These are phyloP conservation scores for Dipodomys spectabilis DNA, from an alignment of 2,113 vertebrate genomes.

Conservation along the genomic window DNA sequence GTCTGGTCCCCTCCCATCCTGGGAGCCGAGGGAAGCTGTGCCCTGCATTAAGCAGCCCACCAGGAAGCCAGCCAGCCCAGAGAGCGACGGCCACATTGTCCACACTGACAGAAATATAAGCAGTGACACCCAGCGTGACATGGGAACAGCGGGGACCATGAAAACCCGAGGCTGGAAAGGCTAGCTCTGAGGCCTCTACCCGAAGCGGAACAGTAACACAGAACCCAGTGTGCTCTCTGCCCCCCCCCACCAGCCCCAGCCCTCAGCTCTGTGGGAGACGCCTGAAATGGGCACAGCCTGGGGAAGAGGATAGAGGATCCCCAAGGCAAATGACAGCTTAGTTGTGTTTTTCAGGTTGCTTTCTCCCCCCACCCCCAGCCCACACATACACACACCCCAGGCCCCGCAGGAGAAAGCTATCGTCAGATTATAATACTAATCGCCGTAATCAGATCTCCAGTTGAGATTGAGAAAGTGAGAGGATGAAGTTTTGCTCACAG, in stretches of 20 bases:
- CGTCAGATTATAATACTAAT: no score
- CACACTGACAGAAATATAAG: constrained; percentile 69
- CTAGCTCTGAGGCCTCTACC: constrained; percentile 14
- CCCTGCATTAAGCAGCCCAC: constrained; percentile 53
- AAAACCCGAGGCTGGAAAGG: constrained; percentile 39
- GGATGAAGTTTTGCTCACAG: neutral
- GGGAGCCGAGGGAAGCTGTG: neutral
- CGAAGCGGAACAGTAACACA: constrained; percentile 57
- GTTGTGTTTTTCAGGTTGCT: neutral
- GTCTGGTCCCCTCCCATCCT: constrained; percentile 7
- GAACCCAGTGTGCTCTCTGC: neutral
- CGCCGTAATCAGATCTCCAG: neutral
- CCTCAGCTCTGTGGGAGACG: constrained; percentile 12
- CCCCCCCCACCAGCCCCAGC: neutral
- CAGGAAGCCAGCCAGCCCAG: constrained; percentile 61
- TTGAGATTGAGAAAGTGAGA: neutral
- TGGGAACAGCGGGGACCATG: constrained; percentile 62
- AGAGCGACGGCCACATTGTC: constrained; percentile 63
- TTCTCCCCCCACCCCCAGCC: neutral
- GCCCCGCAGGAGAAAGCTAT: neutral
- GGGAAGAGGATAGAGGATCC: neutral
- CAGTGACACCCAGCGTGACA: constrained; percentile 71
- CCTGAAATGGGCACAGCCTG: constrained; percentile 22
- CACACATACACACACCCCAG: neutral
- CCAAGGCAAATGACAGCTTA: neutral